A percentile compares a stretch with the other conserved stretches of the same genome.
Evolutionary conservation across 2,113 vertebrate species (phyloP).

Genomic region (Sebastes fasciatus): DNA sequence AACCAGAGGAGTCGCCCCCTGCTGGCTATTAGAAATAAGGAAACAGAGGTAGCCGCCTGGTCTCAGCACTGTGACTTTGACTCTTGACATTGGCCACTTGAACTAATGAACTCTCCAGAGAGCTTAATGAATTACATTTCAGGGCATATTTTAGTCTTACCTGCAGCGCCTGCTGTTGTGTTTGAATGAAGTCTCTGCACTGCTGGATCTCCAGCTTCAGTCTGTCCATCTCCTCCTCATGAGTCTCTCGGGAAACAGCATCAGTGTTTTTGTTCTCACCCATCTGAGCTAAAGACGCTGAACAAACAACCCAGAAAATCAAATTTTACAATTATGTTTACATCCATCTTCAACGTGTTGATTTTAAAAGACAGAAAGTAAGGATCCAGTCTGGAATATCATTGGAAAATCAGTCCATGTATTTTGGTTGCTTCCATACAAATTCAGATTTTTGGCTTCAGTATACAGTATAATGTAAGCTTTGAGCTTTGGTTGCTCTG

Average conservation of each 20-base stretch:
- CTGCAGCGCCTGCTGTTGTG: conserved; percentile 94
- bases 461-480: neutral
- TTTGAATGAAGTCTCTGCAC: conserved; percentile 95
- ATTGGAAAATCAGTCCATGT: neutral
- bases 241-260: conserved; percentile 87
- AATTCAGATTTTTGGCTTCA: neutral
- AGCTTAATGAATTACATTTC: neutral
- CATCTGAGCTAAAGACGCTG: conserved; percentile 87
- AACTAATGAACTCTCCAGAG: neutral
- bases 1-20: no score
- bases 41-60: no score
- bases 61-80: neutral
- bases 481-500: neutral
- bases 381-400: neutral
- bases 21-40: no score
- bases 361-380: neutral
- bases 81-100: neutral
- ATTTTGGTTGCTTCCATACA: neutral
- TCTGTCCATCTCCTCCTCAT: conserved; percentile 90
- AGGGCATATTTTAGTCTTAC: conserved; percentile 68
- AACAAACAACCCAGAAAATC: conserved; percentile 16
- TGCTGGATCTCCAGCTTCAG: conserved; percentile 93
- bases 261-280: conserved; percentile 79
- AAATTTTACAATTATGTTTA: neutral
- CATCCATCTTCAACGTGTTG: neutral